These are phyloP conservation scores for Glyphotaelius pellucidus DNA, from an alignment of 2,888 invertebrate genomes.

Conservation along the genomic window DNA sequence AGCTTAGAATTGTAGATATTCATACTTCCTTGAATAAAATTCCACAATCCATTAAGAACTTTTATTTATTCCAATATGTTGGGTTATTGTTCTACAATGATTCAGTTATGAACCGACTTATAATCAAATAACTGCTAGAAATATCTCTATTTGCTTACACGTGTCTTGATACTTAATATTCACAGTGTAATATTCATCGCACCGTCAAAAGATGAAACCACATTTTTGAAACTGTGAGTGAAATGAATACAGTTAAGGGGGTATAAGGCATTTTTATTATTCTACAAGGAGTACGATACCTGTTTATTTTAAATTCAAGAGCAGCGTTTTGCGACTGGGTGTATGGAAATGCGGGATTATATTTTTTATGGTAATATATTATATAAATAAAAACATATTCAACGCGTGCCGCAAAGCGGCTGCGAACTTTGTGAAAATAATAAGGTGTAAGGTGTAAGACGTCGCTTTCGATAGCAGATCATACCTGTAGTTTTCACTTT, in stretches of 20 bases:
- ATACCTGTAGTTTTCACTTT: not conserved
- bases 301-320: slow-evolving; percentile 65
- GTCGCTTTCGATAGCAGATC: slow-evolving; percentile 28
- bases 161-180: slow-evolving; percentile 42
- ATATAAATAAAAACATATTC: slow-evolving; percentile 60
- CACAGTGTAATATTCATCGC: slow-evolving; percentile 35
- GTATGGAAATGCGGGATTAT: slow-evolving; percentile 65
- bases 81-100: no score
- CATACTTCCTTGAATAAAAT: no score
- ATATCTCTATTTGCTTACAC: slow-evolving; percentile 40
- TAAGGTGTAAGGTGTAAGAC: slow-evolving; percentile 58
- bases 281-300: slow-evolving; percentile 59
- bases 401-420: slow-evolving; percentile 57
- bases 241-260: slow-evolving; percentile 58
- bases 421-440: slow-evolving; percentile 63
- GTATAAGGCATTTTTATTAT: slow-evolving; percentile 62
- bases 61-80: no score
- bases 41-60: no score
- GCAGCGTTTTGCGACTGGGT: slow-evolving; percentile 58
- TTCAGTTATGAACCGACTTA: no score
- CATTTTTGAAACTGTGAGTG: slow-evolving; percentile 61
- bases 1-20: no score
- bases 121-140: not conserved
- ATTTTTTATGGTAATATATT: slow-evolving; percentile 64
- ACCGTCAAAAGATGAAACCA: slow-evolving; percentile 43